Evolutionary conservation across 2,888 invertebrate genomes (phyloP).

Genomic region (Tetranychus piercei): DNA sequence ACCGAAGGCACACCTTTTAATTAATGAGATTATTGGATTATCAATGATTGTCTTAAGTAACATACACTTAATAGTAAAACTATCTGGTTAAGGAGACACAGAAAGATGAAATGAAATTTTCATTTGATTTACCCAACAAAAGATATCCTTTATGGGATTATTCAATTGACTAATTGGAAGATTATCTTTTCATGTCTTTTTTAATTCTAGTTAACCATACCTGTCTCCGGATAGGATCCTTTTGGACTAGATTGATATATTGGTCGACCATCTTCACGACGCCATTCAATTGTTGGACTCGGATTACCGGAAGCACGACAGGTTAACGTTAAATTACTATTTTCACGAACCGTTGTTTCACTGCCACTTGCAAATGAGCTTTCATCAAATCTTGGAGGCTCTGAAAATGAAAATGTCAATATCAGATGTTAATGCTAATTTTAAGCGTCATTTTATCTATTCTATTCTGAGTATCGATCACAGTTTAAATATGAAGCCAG

Average conservation of each 20-base stretch:
- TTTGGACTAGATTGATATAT: neutral
- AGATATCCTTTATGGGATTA: neutral
- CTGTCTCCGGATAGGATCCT: neutral
- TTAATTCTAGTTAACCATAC: too few species aligned
- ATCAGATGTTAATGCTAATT: neutral
- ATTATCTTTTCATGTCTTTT: too few species aligned
- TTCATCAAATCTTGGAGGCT: conserved; percentile 25
- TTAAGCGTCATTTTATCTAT: neutral
- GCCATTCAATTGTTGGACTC: conserved; percentile 38
- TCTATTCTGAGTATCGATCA: too few species aligned
- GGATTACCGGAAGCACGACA: conserved; percentile 29
- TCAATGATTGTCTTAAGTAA: neutral
- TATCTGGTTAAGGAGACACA: too few species aligned
- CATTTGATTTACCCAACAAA: too few species aligned
- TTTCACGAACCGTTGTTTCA: conserved; percentile 27
- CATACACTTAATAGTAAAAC: neutral
- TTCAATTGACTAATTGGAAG: neutral
- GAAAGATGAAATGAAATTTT: too few species aligned
- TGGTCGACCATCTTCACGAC: conserved; percentile 4
- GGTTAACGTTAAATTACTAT: conserved; percentile 26
- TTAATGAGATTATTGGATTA: neutral
- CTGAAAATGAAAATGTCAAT: conserved; percentile 16
- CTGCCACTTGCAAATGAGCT: conserved; percentile 16
- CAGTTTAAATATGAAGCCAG: too few species aligned
- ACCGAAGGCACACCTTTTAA: neutral